These are phyloP conservation scores for Atherinosoma microstoma DNA, from an alignment of 2,797 vertebrate genomes.

Conservation along the genomic window DNA sequence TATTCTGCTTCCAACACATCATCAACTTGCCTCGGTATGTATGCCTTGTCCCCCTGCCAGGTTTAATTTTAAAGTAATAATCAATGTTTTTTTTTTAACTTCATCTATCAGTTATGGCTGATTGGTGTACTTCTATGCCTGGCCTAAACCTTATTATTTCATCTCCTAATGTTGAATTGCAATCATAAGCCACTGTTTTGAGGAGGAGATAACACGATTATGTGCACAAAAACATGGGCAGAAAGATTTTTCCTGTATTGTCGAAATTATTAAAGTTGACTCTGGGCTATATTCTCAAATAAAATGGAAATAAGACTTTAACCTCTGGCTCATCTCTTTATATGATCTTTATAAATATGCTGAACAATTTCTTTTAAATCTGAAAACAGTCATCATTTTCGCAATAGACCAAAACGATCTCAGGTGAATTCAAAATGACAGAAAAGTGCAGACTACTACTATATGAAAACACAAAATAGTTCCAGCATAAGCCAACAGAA, in stretches of 20 bases:
- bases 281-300: conserved; percentile 28
- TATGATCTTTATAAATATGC: conserved; percentile 59
- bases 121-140: background rate
- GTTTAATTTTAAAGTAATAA: background rate
- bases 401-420: conserved; percentile 60
- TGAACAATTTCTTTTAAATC: conserved; percentile 49
- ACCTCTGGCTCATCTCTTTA: conserved; percentile 42
- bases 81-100: background rate
- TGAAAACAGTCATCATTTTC: conserved; percentile 48
- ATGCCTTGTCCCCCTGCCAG: background rate
- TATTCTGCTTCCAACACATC: background rate
- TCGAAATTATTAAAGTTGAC: conserved; percentile 50
- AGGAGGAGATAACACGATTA: conserved; percentile 55
- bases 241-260: conserved; percentile 37
- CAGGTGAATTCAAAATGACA: conserved; percentile 59
- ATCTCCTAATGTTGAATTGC: conserved; percentile 24
- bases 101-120: background rate
- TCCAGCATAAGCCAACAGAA: conserved; percentile 24
- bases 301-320: conserved; percentile 38
- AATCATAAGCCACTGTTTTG: conserved; percentile 17
- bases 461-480: conserved; percentile 56
- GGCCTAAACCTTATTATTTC: conserved; percentile 17
- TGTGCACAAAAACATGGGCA: conserved; percentile 34
- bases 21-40: background rate
- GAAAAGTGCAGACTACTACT: conserved; percentile 65